Conservation (phyloP, 2,888 invertebrate genomes). For the Sepioteuthis lessoniana region DNA sequence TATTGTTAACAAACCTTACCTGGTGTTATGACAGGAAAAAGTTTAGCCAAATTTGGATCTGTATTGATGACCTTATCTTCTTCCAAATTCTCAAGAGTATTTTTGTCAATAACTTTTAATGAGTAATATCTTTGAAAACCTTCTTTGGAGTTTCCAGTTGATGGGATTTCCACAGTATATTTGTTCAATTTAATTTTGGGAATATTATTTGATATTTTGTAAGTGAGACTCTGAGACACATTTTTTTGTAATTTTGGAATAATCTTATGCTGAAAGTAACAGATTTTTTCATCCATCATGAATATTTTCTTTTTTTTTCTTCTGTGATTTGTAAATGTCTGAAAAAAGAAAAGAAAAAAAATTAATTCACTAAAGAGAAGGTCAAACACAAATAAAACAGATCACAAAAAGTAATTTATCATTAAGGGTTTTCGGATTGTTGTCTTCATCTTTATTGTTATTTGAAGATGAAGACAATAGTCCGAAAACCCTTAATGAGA, state of each 20-base stretch:
- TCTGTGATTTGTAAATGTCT: no score
- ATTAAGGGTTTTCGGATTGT: no score
- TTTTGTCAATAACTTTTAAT: constrained; percentile 59
- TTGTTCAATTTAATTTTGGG: background rate
- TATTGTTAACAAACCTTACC: constrained; percentile 58
- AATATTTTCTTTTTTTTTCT: background rate
- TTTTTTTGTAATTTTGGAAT: background rate
- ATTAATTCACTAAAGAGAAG: no score
- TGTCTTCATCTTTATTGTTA: no score
- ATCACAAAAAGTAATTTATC: no score
- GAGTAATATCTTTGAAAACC: background rate
- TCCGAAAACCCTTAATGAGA: no score
- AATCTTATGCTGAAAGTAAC: background rate
- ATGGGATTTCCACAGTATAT: background rate
- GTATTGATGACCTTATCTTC: constrained; percentile 65
- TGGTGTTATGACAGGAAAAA: constrained; percentile 64
- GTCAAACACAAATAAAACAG: no score
- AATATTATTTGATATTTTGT: background rate
- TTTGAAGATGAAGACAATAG: no score
- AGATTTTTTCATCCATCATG: background rate
- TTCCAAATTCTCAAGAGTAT: constrained; percentile 64
- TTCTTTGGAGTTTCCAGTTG: background rate
- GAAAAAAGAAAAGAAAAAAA: no score
- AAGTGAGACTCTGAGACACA: background rate
- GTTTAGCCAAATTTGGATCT: constrained; percentile 59